Evolutionary conservation across 2,797 vertebrate genomes (phyloP).

Genomic region (Pseudocheirus occidentalis): DNA sequence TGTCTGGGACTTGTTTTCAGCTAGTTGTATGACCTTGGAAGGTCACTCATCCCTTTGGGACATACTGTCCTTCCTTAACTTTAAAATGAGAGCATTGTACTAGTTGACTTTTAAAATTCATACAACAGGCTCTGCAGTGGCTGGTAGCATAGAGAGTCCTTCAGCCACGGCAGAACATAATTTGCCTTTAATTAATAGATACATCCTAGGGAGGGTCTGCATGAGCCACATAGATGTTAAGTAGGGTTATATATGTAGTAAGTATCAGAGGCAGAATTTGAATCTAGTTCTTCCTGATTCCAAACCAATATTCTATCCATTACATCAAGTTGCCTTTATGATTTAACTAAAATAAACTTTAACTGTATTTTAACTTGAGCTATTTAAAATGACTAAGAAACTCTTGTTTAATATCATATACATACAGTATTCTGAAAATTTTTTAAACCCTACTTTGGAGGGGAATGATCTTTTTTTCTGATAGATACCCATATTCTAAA

Average conservation of each 20-base stretch:
- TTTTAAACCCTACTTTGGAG: neutral
- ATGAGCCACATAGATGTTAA: neutral
- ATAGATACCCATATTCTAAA: neutral
- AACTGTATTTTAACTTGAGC: neutral
- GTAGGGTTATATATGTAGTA: neutral
- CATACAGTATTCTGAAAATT: neutral
- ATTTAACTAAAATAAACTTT: neutral
- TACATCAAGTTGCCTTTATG: neutral
- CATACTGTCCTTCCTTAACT: neutral
- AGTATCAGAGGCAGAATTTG: neutral
- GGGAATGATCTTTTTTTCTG: neutral
- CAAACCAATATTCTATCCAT: neutral
- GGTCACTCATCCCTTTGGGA: neutral
- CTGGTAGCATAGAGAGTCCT: neutral
- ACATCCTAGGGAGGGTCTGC: neutral
- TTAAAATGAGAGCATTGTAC: neutral
- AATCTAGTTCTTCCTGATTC: neutral
- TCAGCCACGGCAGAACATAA: neutral
- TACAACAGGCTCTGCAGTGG: neutral
- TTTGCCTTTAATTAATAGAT: neutral
- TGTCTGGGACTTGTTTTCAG: conserved; percentile 10
- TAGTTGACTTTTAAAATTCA: neutral
- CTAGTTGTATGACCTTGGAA: neutral
- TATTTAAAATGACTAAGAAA: neutral
- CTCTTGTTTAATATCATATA: neutral